Conservation (phyloP, 2,797 vertebrate genomes). For the Parambassis ranga region DNA sequence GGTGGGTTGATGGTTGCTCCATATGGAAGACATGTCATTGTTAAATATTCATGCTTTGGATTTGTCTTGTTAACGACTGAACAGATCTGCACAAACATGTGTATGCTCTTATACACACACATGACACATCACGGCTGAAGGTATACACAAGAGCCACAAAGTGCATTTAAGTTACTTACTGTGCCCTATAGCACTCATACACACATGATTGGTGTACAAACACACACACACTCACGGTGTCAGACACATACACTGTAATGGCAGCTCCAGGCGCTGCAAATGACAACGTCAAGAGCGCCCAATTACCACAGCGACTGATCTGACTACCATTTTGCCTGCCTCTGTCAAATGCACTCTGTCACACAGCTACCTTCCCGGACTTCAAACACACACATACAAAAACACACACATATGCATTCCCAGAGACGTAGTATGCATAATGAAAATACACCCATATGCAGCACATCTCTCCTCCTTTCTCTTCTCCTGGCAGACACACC, state of each 20-base stretch:
- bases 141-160: not conserved
- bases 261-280: slow-evolving; percentile 56
- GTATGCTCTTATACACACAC: not conserved
- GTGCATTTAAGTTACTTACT: slow-evolving; percentile 20
- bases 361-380: slow-evolving; percentile 28
- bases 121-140: not conserved
- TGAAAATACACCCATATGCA: slow-evolving; percentile 34
- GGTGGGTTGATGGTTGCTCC: slow-evolving; percentile 11
- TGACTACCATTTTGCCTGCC: slow-evolving; percentile 57
- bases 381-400: slow-evolving; percentile 5
- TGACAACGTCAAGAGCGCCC: slow-evolving; percentile 67
- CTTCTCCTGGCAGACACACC: slow-evolving; percentile 22
- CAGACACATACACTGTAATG: slow-evolving; percentile 45
- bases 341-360: slow-evolving; percentile 55
- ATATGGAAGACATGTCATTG: slow-evolving; percentile 71
- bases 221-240: slow-evolving; percentile 10
- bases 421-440: slow-evolving; percentile 35
- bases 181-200: not conserved
- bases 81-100: slow-evolving; percentile 13
- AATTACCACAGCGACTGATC: slow-evolving; percentile 73
- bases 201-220: not conserved
- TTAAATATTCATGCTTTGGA: slow-evolving; percentile 75
- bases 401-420: not conserved
- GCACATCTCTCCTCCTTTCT: slow-evolving; percentile 12
- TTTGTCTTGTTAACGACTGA: slow-evolving; percentile 72